Evolutionary conservation across 2,797 vertebrate species (phyloP), one percentile per base, ranked within the genome.

Genomic region (Merluccius polli): DNA sequence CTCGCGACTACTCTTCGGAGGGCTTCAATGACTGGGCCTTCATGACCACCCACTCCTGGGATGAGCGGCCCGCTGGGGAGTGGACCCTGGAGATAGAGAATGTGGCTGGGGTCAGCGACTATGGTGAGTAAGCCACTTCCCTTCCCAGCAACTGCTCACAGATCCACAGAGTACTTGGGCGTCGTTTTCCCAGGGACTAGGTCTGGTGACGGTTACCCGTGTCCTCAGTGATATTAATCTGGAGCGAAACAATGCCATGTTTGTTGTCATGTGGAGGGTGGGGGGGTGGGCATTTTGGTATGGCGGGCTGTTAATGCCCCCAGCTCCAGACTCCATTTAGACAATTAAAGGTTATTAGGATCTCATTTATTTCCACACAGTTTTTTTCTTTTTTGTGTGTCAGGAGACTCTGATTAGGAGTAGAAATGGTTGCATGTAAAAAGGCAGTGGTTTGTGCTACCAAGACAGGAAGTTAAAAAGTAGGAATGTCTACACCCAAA

Each of bases 1-100:
- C 95, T 18, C 97, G 96, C 0, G 97, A 99, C 90, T 99, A 96
- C 88, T 99, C 98, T 0, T 97, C 96, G 0, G 98, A 99, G 3
- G 98, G 98, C 73, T 99, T 99, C 86, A 98, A 94, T 0, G 97
- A 98, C 92, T 99, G 98, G 98, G 97, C 98, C 73, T 99, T 99
- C 89, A 99, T 99, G 98, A 98, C 96, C 0, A 99, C 98, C 0
- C 98, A 99, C 85, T 97, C 96, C 0, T 99, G 98, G 98, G 98
- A 99, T 0, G 98, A 99, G 88, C 94, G 96, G 78, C 96, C 98
- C 0, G 87, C 83, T 0, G 98, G 98, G 13, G 88, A 93, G 16
- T 99, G 98, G 98, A 93, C 89, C n/a, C 93, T 99, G 81, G 97
- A 97, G 91, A 97, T 99, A 0, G 96, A 98, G 86, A 99, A 98